phyloP scores from a whole-genome alignment of 2,888 invertebrate genomes.

The Apomyelois bistriatella region DNA sequence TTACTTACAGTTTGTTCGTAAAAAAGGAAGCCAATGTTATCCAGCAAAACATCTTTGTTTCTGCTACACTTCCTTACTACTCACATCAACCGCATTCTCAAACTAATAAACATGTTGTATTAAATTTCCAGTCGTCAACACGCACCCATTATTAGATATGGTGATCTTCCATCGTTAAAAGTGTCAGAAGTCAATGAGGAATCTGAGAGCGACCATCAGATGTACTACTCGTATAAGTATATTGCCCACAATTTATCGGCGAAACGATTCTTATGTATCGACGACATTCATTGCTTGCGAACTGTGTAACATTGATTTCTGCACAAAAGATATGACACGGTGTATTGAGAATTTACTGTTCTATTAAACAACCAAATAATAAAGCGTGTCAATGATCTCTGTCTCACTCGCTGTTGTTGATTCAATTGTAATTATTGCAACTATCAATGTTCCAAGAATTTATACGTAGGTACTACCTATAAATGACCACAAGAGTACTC shows the following conservation, averaged over 20 bases:
- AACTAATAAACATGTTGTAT: conserved; percentile 36
- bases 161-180: conserved; percentile 5
- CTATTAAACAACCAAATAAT: not conserved
- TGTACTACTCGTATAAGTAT: not conserved
- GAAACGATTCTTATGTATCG: not conserved
- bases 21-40: conserved; percentile 29
- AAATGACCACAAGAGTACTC: too few relatives aligned
- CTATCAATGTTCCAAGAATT: not conserved
- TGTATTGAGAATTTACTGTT: not conserved
- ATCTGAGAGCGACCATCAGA: conserved; percentile 22
- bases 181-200: conserved; percentile 20
- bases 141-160: conserved; percentile 13
- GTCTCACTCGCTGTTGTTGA: not conserved
- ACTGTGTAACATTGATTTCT: not conserved
- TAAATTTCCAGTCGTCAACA: conserved; percentile 34
- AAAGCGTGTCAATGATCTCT: not conserved
- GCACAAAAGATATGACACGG: conserved; percentile 7
- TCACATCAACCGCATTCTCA: conserved; percentile 30
- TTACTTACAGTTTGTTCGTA: conserved; percentile 20
- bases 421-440: not conserved
- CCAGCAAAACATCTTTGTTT: conserved; percentile 35
- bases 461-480: too few relatives aligned
- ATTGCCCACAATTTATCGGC: conserved; percentile 2
- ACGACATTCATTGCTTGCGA: not conserved
- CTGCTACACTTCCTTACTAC: not conserved